A percentile compares a stretch with the other conserved stretches of the same genome.
phyloP scores from a whole-genome alignment of 2,797 vertebrate genomes.

The Coccyzus lansbergi region DNA sequence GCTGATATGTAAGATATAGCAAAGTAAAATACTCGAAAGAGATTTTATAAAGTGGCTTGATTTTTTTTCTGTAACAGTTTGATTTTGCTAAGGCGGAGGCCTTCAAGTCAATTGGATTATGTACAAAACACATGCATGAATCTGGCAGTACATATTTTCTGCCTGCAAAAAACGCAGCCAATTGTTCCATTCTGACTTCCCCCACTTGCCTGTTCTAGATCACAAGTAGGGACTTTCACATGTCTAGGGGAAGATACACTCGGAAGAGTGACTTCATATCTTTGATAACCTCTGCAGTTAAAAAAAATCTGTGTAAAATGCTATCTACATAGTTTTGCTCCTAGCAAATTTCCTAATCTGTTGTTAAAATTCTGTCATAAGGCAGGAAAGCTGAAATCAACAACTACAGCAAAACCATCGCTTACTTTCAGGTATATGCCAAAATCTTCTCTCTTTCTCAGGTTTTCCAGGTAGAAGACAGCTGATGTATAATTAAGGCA shows the following conservation, averaged over 20 bases:
- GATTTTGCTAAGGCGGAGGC: not conserved
- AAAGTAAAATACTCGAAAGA: not conserved
- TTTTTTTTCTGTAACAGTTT: not conserved
- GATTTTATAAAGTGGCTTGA: not conserved
- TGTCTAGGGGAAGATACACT: not conserved
- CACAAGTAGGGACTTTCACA: not conserved
- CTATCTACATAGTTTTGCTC: not conserved
- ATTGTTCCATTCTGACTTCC: not conserved
- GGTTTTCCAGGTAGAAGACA: conserved; percentile 88
- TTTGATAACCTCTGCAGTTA: not conserved
- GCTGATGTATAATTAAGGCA: conserved; percentile 91
- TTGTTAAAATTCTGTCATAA: not conserved
- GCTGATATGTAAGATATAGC: not conserved
- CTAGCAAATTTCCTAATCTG: not conserved
- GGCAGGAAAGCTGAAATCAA: not conserved
- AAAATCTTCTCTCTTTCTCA: conserved; percentile 90
- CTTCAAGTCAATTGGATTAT: not conserved
- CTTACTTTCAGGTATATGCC: conserved; percentile 89
- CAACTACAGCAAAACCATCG: not conserved
- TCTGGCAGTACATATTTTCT: not conserved
- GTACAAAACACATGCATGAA: not conserved
- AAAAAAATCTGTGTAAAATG: not conserved
- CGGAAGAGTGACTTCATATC: not conserved
- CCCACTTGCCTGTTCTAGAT: not conserved
- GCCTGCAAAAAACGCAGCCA: not conserved